These are phyloP conservation scores for Rhincodon typus DNA, from an alignment of 2,797 vertebrate genomes.

Conservation along the genomic window DNA sequence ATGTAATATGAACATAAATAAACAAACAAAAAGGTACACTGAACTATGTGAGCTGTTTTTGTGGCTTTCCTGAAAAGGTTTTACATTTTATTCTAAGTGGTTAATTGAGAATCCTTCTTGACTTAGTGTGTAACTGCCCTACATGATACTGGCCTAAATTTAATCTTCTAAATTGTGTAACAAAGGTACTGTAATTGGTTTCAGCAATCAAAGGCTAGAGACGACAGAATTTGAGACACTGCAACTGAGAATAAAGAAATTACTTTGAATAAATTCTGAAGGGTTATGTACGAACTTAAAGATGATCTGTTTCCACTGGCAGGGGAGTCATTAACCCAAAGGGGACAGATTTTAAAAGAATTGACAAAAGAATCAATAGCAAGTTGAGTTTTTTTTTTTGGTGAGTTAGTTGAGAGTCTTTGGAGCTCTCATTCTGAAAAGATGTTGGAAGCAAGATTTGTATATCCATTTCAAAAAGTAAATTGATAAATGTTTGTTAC, in stretches of 20 bases:
- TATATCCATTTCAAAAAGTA: background rate
- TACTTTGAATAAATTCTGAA: too few relatives aligned
- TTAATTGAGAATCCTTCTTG: background rate
- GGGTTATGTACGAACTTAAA: background rate
- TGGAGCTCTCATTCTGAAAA: too few relatives aligned
- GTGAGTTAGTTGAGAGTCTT: background rate
- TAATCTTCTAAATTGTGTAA: background rate
- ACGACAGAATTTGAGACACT: background rate
- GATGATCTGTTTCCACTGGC: background rate
- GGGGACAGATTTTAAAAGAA: background rate
- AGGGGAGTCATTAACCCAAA: background rate
- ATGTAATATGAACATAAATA: constrained; percentile 1
- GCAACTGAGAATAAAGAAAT: too few relatives aligned
- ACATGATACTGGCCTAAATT: background rate
- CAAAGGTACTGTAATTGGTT: background rate
- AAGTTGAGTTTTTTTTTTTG: background rate
- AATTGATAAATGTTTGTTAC: background rate
- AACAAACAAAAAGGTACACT: background rate
- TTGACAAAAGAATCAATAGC: background rate
- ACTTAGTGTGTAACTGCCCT: background rate
- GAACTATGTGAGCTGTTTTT: background rate
- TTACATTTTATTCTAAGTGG: background rate
- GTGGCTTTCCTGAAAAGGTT: background rate
- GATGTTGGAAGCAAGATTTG: background rate
- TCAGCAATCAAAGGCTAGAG: background rate